These are phyloP conservation scores for Polydrusus tereticollis DNA, from an alignment of 2,888 invertebrate species.

Conservation along the genomic window DNA sequence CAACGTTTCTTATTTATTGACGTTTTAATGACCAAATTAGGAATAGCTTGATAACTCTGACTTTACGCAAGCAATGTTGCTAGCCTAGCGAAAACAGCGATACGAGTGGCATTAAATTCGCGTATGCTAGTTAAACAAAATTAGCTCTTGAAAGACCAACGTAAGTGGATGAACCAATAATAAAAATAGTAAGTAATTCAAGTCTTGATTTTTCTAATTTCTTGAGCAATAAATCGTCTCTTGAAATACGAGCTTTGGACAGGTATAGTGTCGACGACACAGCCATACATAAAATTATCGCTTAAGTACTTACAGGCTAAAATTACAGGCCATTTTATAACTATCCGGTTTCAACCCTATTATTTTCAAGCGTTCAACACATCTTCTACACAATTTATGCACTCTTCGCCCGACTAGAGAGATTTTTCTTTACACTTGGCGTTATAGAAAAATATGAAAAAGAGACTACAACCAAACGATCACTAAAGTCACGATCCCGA, in stretches of 20 bases:
- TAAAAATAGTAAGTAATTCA: background rate
- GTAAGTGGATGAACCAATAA: background rate
- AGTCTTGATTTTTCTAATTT: background rate
- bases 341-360: slow-evolving; percentile 8
- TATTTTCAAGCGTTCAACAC: slow-evolving; percentile 3
- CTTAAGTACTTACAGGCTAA: slow-evolving; percentile 29
- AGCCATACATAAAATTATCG: background rate
- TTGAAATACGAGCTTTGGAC: background rate
- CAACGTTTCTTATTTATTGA: no score
- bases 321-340: background rate
- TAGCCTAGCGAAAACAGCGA: no score
- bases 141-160: no score
- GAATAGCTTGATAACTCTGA: no score
- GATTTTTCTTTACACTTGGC: background rate
- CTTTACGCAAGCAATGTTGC: no score
- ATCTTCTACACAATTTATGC: slow-evolving; percentile 2
- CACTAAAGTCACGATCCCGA: slow-evolving; percentile 28
- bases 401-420: slow-evolving; percentile 5
- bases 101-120: no score
- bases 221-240: background rate
- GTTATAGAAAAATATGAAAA: background rate
- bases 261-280: background rate
- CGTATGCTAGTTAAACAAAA: no score
- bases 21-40: no score
- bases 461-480: slow-evolving; percentile 15